phyloP scores from a whole-genome alignment of 2,888 invertebrate genomes.

The Orthosia gracilis region DNA sequence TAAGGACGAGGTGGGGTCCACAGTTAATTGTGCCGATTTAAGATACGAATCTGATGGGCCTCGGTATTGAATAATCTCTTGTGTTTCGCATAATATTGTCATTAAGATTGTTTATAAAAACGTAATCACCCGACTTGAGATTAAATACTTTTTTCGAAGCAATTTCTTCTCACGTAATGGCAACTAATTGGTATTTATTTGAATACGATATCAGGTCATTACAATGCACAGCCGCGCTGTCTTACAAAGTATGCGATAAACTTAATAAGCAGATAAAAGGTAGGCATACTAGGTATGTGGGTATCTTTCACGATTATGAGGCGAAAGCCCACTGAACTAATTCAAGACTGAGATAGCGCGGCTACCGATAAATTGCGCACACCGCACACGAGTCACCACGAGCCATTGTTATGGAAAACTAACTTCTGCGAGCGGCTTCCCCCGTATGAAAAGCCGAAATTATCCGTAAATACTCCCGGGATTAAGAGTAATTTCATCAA shows the following conservation, averaged over 20 bases:
- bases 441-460: too few species aligned
- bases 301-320: constrained; percentile 4
- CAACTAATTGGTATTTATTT: constrained; percentile 17
- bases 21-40: not conserved
- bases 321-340: constrained; percentile 51
- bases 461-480: too few species aligned
- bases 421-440: too few species aligned
- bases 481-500: too few species aligned
- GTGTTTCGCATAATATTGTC: not conserved
- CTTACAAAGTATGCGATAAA: constrained; percentile 20
- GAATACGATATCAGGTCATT: constrained; percentile 3
- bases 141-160: not conserved
- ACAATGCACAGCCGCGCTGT: not conserved
- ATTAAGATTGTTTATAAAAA: not conserved
- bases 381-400: not conserved
- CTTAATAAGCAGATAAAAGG: constrained; percentile 10
- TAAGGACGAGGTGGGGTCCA: not conserved
- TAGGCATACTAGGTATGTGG: constrained; percentile 6
- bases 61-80: not conserved
- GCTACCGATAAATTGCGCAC: constrained; percentile 1
- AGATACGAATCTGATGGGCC: not conserved
- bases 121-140: not conserved
- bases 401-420: not conserved
- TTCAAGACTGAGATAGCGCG: constrained; percentile 27
- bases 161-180: constrained; percentile 14